Percentiles rank a stretch among this genome's conserved stretches.
Evolutionary conservation across 2,888 invertebrate genomes (phyloP).

Genomic region (Caenorhabditis sp.): DNA sequence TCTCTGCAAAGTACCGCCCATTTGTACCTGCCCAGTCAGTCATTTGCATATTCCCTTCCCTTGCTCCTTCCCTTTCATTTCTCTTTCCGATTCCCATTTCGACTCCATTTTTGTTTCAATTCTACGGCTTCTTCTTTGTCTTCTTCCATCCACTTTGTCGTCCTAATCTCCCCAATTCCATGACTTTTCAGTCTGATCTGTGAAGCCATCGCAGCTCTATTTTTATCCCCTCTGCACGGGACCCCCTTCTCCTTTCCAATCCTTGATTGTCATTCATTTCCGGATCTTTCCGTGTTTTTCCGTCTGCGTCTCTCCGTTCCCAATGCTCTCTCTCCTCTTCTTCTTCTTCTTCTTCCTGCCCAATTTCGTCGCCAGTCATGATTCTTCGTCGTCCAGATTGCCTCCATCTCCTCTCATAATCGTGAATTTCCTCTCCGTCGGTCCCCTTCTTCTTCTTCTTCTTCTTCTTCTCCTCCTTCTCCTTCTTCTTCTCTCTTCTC

Average conservation of each 20-base stretch:
- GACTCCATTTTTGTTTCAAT: conserved; percentile 11
- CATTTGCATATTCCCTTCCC: not conserved
- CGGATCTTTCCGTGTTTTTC: conserved; percentile 14
- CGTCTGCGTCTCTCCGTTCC: conserved; percentile 21
- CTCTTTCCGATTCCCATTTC: not conserved
- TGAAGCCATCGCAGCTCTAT: conserved; percentile 20
- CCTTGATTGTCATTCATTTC: conserved; percentile 56
- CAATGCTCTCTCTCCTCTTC: conserved; percentile 10
- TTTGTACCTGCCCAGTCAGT: not conserved
- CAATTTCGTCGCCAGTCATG: conserved; percentile 46
- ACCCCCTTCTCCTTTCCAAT: conserved; percentile 7
- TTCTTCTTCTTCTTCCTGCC: too few species aligned
- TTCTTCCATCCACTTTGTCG: too few species aligned
- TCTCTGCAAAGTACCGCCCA: not conserved
- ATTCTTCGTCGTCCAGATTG: conserved; percentile 51
- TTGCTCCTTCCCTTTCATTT: not conserved
- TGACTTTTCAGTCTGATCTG: conserved; percentile 37
- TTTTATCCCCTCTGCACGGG: conserved; percentile 1
- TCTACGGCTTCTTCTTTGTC: conserved; percentile 4
- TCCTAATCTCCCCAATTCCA: not conserved
- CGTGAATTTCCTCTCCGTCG: conserved; percentile 47
- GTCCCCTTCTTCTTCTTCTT: conserved; percentile 2
- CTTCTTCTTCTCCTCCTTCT: too few species aligned
- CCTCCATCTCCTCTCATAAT: conserved; percentile 58
- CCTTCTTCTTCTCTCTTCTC: too few species aligned